Evolutionary conservation across 1,140 invertebrate genomes (phyloP).

Genomic region (Ceratina australensis): DNA sequence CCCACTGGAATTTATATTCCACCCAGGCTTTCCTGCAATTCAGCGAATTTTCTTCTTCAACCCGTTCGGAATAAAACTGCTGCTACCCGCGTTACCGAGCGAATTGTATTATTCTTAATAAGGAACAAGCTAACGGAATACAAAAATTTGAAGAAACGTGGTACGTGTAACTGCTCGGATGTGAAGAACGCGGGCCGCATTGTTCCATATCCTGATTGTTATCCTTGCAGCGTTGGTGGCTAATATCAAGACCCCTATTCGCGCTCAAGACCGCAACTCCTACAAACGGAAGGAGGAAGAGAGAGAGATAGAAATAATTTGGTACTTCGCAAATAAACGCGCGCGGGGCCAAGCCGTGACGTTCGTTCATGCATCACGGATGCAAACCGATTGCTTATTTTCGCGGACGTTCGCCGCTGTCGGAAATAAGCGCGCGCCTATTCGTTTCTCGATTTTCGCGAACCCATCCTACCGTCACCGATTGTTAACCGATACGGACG

Average conservation of each 20-base stretch:
- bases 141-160: background rate
- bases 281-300: background rate
- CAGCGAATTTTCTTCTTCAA: no score
- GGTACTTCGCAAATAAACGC: slow-evolving; percentile 32
- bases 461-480: background rate
- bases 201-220: background rate
- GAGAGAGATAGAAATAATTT: slow-evolving; percentile 23
- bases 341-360: background rate
- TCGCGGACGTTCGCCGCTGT: slow-evolving; percentile 2
- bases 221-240: slow-evolving; percentile 4
- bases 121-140: no score
- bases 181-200: background rate
- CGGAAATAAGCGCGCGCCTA: slow-evolving; percentile 23
- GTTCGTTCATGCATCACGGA: slow-evolving; percentile 4
- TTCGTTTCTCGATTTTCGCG: background rate
- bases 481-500: background rate
- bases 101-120: no score
- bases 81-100: no score
- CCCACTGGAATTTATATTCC: no score
- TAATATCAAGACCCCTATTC: background rate
- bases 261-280: background rate
- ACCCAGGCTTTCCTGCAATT: no score
- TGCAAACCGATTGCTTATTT: slow-evolving; percentile 38
- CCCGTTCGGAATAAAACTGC: no score
- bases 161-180: no score